Conservation (phyloP, 2,888 invertebrate genomes). For the Rotaria sp. region DNA sequence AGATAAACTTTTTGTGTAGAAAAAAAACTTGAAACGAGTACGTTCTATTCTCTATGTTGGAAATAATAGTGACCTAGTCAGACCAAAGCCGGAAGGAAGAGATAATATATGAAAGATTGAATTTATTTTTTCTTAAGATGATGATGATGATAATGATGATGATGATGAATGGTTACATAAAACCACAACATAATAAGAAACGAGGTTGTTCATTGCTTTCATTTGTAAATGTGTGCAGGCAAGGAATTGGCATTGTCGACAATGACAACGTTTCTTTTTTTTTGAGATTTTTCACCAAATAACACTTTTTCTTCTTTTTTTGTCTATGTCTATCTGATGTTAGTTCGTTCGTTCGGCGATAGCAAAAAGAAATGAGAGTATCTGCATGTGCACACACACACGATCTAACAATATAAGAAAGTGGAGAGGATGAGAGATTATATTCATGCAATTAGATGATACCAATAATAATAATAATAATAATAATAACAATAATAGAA, state of each 20-base stretch:
- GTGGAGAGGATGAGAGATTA: not conserved
- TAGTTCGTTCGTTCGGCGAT: not conserved
- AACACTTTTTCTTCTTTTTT: not conserved
- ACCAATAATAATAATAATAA: not conserved
- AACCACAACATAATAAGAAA: not conserved
- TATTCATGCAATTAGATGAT: not conserved
- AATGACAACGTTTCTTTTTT: not conserved
- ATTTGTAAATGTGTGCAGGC: not conserved
- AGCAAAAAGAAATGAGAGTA: not conserved
- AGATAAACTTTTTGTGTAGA: too few species aligned
- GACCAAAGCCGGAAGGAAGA: not conserved
- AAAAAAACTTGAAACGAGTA: not conserved
- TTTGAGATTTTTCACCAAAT: not conserved
- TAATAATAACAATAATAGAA: not conserved
- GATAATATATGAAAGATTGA: constrained; percentile 1
- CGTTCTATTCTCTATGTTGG: not conserved
- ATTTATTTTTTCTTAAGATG: not conserved
- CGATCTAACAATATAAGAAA: not conserved
- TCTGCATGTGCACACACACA: not conserved
- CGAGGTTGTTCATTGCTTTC: not conserved
- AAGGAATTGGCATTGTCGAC: not conserved
- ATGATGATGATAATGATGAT: constrained; percentile 10
- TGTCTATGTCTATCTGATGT: not conserved
- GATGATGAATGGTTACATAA: not conserved
- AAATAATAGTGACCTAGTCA: not conserved